Percentiles rank a stretch among this genome's conserved stretches.
Evolutionary conservation across 2,797 vertebrate species (phyloP).

Genomic region (Momotus momota): DNA sequence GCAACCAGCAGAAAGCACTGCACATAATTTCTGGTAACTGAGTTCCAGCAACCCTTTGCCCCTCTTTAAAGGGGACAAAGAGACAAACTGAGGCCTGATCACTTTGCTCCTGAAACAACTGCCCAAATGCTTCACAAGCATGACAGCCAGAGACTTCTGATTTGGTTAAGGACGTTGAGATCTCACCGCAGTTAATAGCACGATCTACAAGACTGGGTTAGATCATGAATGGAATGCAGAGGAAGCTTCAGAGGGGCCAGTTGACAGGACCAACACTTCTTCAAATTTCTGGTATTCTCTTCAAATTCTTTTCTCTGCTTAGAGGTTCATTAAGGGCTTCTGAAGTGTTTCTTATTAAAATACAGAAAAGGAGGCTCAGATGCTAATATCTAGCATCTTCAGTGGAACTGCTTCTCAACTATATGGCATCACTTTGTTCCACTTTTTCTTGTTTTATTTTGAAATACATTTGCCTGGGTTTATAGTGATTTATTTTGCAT

Average conservation of each 20-base stretch:
- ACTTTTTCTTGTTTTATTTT: not conserved
- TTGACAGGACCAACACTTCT: not conserved
- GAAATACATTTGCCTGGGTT: not conserved
- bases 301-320: not conserved
- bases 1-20: not conserved
- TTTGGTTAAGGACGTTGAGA: not conserved
- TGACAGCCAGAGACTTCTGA: not conserved
- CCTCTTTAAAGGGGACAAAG: not conserved
- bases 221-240: not conserved
- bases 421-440: not conserved
- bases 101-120: not conserved
- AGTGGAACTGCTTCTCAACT: not conserved
- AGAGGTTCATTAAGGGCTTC: not conserved
- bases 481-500: slow-evolving; percentile 2
- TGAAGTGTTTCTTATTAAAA: slow-evolving; percentile 1
- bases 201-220: not conserved
- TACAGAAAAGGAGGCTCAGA: not conserved
- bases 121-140: not conserved
- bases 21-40: not conserved
- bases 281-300: not conserved
- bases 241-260: not conserved
- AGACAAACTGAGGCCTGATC: not conserved
- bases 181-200: not conserved
- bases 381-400: not conserved
- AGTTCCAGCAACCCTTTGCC: not conserved